phyloP scores from a whole-genome alignment of 2,888 invertebrate species.

The Nephrotoma flavescens region DNA sequence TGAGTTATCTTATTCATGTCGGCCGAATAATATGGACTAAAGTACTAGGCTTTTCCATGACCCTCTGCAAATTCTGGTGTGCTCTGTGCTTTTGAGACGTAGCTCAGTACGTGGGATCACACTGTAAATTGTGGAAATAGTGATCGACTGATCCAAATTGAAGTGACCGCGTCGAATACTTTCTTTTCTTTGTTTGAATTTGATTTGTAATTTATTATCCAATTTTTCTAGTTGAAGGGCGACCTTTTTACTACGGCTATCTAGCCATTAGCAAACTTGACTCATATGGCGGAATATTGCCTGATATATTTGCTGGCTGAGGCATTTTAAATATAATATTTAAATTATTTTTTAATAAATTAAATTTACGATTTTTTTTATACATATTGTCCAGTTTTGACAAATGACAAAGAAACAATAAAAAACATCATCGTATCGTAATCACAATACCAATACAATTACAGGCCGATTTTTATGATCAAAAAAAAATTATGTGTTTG shows the following conservation, averaged over 20 bases:
- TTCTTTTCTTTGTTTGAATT: constrained; percentile 82
- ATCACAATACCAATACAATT: too few species aligned
- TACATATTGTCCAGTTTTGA: not conserved
- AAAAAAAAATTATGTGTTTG: too few species aligned
- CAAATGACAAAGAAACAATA: not conserved
- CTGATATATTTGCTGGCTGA: not conserved
- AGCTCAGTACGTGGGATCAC: constrained; percentile 95
- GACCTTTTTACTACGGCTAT: constrained; percentile 84
- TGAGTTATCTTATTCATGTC: constrained; percentile 94
- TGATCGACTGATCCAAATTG: constrained; percentile 93
- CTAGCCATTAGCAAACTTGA: constrained; percentile 64
- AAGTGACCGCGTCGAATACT: constrained; percentile 95
- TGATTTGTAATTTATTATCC: constrained; percentile 91
- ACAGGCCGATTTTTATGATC: too few species aligned
- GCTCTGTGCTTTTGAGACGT: constrained; percentile 91
- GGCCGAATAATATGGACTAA: constrained; percentile 92
- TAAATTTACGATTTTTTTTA: not conserved
- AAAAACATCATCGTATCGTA: not conserved
- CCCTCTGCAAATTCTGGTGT: constrained; percentile 76
- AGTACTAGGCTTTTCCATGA: constrained; percentile 80
- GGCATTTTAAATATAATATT: not conserved
- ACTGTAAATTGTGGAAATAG: constrained; percentile 65
- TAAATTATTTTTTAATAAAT: not conserved
- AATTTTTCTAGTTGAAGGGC: constrained; percentile 90
- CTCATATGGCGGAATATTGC: constrained; percentile 64